Evolutionary conservation across 2,797 vertebrate species (phyloP).

Genomic region (Thaleichthys pacificus): DNA sequence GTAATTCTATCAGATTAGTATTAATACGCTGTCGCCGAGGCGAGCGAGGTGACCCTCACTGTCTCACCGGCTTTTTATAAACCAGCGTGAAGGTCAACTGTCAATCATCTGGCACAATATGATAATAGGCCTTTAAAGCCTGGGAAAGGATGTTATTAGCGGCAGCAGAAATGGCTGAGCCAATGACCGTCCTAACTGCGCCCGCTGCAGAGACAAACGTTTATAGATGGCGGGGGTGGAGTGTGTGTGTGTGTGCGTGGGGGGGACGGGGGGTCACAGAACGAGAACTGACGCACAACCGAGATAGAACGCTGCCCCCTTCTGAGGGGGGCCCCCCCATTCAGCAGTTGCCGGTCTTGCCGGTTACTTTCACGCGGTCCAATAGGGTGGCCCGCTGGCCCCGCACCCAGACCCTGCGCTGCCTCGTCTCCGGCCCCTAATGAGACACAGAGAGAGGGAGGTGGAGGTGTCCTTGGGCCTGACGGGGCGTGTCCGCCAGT

Average conservation of each 20-base stretch:
- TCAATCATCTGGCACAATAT: conserved; percentile 74
- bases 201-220: conserved; percentile 45
- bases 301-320: too few relatives aligned
- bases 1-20: conserved; percentile 77
- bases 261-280: not conserved
- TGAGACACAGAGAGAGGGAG: not conserved
- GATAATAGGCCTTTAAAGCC: conserved; percentile 72
- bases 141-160: conserved; percentile 65
- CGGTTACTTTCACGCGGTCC: not conserved
- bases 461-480: conserved; percentile 1
- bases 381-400: too few relatives aligned
- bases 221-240: conserved; percentile 38
- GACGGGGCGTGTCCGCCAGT: not conserved
- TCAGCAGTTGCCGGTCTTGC: not conserved
- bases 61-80: conserved; percentile 64
- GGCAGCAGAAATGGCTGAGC: conserved; percentile 60
- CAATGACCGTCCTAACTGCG: conserved; percentile 58
- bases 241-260: conserved; percentile 3
- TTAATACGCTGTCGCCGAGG: conserved; percentile 68
- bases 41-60: conserved; percentile 57
- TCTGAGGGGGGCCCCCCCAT: too few relatives aligned
- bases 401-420: not conserved
- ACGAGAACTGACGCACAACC: too few relatives aligned
- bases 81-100: conserved; percentile 77
- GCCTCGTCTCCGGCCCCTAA: not conserved